Evolutionary conservation across 2,888 invertebrate species (phyloP).

Genomic region (Elmis aenea): DNA sequence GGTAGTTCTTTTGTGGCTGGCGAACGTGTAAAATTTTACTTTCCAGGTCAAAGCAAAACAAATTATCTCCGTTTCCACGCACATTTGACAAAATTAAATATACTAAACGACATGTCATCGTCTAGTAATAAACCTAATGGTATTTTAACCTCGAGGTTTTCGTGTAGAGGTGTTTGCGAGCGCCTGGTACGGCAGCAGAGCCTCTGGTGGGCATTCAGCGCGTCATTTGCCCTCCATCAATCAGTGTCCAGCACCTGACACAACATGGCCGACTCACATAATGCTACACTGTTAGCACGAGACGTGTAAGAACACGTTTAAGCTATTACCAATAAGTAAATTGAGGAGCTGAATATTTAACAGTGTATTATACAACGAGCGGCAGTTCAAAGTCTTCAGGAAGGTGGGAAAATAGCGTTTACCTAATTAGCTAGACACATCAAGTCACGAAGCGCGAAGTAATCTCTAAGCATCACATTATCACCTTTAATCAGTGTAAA

Average conservation of each 20-base stretch:
- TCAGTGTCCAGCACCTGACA: slow-evolving; percentile 32
- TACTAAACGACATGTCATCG: slow-evolving; percentile 18
- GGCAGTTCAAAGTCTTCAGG: slow-evolving; percentile 16
- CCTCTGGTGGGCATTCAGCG: slow-evolving; percentile 27
- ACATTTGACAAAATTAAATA: slow-evolving; percentile 1
- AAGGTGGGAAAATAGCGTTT: slow-evolving; percentile 22
- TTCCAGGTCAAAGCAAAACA: too few species aligned
- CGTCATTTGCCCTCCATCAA: slow-evolving; percentile 33
- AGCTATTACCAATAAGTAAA: not conserved
- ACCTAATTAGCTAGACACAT: slow-evolving; percentile 24
- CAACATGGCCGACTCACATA: slow-evolving; percentile 24
- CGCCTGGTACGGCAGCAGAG: slow-evolving; percentile 21
- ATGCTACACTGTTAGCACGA: slow-evolving; percentile 15
- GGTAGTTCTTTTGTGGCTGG: too few species aligned
- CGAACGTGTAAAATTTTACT: too few species aligned
- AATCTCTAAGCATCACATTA: slow-evolving; percentile 10
- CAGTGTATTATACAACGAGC: slow-evolving; percentile 15
- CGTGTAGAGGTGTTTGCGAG: slow-evolving; percentile 18
- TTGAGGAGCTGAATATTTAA: slow-evolving; percentile 7
- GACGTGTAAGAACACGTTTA: not conserved
- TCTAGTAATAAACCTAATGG: slow-evolving; percentile 25
- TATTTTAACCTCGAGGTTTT: slow-evolving; percentile 17
- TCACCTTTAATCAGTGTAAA: slow-evolving; percentile 13
- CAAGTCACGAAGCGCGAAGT: slow-evolving; percentile 19
- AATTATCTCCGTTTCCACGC: slow-evolving; percentile 1